Evolutionary conservation across 2,797 vertebrate genomes (phyloP).

Genomic region (Perodicticus potto): DNA sequence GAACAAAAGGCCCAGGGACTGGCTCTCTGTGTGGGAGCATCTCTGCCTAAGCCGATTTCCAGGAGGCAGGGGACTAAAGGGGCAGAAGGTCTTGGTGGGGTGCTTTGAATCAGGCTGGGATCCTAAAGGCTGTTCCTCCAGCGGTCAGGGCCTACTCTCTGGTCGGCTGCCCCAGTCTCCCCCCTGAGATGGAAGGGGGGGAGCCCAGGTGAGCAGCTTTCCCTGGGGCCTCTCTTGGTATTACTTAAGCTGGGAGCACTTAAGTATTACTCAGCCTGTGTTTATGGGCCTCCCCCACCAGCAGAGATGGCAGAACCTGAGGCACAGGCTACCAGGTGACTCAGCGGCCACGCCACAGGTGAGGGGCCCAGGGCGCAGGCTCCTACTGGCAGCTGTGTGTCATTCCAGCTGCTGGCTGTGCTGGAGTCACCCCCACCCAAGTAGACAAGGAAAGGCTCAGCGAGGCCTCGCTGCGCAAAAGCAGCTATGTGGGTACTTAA

Average conservation of each 20-base stretch:
- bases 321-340: constrained; percentile 68
- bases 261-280: constrained; percentile 49
- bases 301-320: constrained; percentile 55
- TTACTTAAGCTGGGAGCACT: neutral
- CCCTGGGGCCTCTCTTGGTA: neutral
- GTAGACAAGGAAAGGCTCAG: neutral
- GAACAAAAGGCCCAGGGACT: constrained; percentile 57
- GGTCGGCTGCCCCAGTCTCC: neutral
- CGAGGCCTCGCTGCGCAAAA: neutral
- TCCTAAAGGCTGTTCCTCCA: neutral
- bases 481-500: neutral
- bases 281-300: constrained; percentile 66
- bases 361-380: constrained; percentile 70
- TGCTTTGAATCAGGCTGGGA: neutral
- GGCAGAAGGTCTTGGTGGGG: constrained; percentile 8
- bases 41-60: constrained; percentile 50
- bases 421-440: constrained; percentile 28
- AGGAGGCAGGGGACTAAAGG: neutral
- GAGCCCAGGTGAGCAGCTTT: neutral
- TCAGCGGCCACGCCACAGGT: constrained; percentile 78
- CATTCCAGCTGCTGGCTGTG: constrained; percentile 37
- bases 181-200: neutral
- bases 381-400: constrained; percentile 51
- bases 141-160: neutral
- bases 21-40: neutral